Percentiles rank a stretch among this genome's conserved stretches.
phyloP scores from a whole-genome alignment of 2,888 invertebrate species.

The Venustoraphidia nigricollis region DNA sequence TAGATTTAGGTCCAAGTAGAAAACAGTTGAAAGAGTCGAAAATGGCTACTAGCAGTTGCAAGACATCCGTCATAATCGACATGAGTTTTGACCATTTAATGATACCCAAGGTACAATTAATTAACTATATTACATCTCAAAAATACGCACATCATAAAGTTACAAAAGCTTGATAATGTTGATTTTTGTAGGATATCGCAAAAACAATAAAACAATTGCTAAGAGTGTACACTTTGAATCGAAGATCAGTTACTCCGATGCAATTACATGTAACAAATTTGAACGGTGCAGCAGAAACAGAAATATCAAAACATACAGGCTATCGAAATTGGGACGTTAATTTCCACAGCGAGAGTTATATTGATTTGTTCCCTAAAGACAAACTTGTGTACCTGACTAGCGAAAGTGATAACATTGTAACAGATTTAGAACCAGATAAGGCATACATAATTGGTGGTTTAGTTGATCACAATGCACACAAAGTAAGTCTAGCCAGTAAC shows the following conservation, averaged over 20 bases:
- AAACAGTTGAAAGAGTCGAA: constrained; percentile 62
- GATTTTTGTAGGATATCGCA: constrained; percentile 46
- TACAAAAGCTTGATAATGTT: not conserved
- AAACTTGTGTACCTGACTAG: constrained; percentile 82
- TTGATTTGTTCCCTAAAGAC: constrained; percentile 55
- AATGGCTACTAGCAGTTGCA: constrained; percentile 50
- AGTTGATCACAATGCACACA: constrained; percentile 93
- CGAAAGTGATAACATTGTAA: constrained; percentile 81
- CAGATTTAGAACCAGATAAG: constrained; percentile 54
- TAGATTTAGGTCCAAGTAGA: constrained; percentile 60
- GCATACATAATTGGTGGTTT: constrained; percentile 92
- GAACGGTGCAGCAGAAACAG: constrained; percentile 50
- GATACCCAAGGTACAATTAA: constrained; percentile 37
- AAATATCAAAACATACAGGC: constrained; percentile 70
- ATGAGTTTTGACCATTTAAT: constrained; percentile 84
- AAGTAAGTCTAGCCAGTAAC: too few species aligned
- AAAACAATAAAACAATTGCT: constrained; percentile 84
- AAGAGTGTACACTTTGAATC: constrained; percentile 79
- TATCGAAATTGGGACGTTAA: constrained; percentile 85
- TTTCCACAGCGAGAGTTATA: constrained; percentile 50
- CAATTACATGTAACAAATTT: constrained; percentile 75
- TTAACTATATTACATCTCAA: too few species aligned
- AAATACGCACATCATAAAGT: not conserved
- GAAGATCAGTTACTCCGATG: constrained; percentile 63
- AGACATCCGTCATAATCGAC: constrained; percentile 66